Evolutionary conservation across 2,113 vertebrate species (phyloP).

Genomic region (Microcebus griseorufus): DNA sequence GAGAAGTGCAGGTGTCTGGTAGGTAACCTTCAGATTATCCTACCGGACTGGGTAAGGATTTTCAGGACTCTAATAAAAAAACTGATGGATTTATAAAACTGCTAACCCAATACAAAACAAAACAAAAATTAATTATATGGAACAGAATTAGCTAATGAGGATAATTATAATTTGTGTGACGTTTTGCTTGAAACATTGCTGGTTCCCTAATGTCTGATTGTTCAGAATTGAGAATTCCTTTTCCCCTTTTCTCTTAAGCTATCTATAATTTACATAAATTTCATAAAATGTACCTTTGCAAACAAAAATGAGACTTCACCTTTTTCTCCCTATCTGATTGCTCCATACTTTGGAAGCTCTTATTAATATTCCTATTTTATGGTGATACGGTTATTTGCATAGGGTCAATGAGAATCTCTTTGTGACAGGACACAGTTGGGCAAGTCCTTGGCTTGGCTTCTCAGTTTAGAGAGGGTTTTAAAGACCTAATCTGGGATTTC

Average conservation of each 20-base stretch:
- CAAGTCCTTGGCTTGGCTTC: neutral
- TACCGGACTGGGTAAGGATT: neutral
- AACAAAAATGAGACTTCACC: neutral
- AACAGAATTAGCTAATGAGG: neutral
- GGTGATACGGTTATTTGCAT: neutral
- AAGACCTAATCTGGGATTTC: neutral
- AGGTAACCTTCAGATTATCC: neutral
- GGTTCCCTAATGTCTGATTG: neutral
- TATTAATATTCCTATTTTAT: neutral
- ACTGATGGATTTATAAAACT: neutral
- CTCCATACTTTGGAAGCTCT: neutral
- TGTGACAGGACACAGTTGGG: neutral
- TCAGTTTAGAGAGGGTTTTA: neutral
- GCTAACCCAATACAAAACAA: neutral
- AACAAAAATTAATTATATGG: neutral
- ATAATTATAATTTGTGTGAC: neutral
- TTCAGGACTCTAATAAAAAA: neutral
- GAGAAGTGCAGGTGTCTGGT: neutral
- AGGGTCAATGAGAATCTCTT: neutral
- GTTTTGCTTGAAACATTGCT: neutral
- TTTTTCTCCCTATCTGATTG: neutral
- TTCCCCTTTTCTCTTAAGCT: neutral
- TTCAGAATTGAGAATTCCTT: neutral
- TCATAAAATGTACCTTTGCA: neutral
- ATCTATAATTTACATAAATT: neutral